These are phyloP conservation scores for Phenacoccus solenopsis DNA, from an alignment of 1,140 invertebrate species.

Conservation along the genomic window DNA sequence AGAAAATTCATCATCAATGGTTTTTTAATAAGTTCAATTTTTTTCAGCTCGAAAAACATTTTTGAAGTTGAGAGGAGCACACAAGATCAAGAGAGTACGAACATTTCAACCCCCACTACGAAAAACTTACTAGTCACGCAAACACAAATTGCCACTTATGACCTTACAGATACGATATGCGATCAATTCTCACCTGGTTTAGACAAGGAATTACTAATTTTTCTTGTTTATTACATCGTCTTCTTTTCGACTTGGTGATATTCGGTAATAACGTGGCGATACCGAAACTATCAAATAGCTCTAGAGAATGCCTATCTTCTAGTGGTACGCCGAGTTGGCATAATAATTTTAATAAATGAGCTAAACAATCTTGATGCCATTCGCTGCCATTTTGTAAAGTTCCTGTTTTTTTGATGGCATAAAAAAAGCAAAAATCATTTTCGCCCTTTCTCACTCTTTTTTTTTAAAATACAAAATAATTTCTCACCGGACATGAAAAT, in stretches of 20 bases:
- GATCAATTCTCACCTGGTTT: constrained; percentile 42
- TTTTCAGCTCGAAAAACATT: no score
- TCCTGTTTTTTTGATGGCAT: constrained; percentile 34
- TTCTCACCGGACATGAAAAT: constrained; percentile 73
- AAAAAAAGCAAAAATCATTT: background rate
- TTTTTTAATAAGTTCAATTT: no score
- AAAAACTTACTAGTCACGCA: background rate
- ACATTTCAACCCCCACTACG: background rate
- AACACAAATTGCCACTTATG: no score
- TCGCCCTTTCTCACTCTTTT: background rate
- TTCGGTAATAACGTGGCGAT: constrained; percentile 20
- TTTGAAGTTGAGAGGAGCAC: no score
- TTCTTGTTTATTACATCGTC: constrained; percentile 36
- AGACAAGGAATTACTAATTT: constrained; percentile 51
- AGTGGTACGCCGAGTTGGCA: constrained; percentile 63
- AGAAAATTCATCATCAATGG: no score
- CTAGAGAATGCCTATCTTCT: constrained; percentile 27
- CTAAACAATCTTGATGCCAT: constrained; percentile 89
- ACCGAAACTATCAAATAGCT: constrained; percentile 28
- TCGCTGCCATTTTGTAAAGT: constrained; percentile 60
- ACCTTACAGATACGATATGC: no score
- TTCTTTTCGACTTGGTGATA: constrained; percentile 4
- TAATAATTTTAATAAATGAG: constrained; percentile 66
- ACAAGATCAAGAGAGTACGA: no score
- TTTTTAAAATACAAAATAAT: constrained; percentile 8